These are phyloP conservation scores for Incurvaria masculella DNA, from an alignment of 2,888 invertebrate species.

Conservation along the genomic window DNA sequence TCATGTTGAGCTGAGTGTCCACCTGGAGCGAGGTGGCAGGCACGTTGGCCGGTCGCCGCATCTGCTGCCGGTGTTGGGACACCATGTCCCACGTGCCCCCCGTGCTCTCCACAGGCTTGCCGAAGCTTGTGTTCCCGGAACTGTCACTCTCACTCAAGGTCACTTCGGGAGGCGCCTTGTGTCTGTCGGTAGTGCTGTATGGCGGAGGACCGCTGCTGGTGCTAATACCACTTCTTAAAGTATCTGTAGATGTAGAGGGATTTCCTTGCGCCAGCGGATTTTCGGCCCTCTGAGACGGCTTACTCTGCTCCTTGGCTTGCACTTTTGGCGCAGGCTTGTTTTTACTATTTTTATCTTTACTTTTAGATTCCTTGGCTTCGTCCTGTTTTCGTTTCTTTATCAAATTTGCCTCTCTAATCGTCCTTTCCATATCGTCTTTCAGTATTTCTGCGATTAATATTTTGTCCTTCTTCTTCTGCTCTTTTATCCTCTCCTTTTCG, in stretches of 20 bases:
- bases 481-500: constrained; percentile 21
- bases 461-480: constrained; percentile 19
- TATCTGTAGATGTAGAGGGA: constrained; percentile 28
- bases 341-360: constrained; percentile 21
- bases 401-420: constrained; percentile 6
- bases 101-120: constrained; percentile 25
- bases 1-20: constrained; percentile 35
- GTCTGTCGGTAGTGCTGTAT: constrained; percentile 23
- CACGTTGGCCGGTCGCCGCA: constrained; percentile 24
- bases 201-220: constrained; percentile 40
- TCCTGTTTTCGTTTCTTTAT: constrained; percentile 18
- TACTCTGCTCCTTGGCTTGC: not conserved
- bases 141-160: constrained; percentile 23
- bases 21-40: constrained; percentile 19
- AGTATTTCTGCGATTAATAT: constrained; percentile 3
- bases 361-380: constrained; percentile 26
- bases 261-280: constrained; percentile 9
- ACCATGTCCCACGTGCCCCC: constrained; percentile 51
- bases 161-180: constrained; percentile 18
- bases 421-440: constrained; percentile 3
- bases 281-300: constrained; percentile 3
- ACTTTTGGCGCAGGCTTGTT: constrained; percentile 2
- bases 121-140: constrained; percentile 31
- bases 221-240: constrained; percentile 43
- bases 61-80: constrained; percentile 47